Evolutionary conservation across 2,113 vertebrate species (phyloP).

Genomic region (Clarias gariepinus): DNA sequence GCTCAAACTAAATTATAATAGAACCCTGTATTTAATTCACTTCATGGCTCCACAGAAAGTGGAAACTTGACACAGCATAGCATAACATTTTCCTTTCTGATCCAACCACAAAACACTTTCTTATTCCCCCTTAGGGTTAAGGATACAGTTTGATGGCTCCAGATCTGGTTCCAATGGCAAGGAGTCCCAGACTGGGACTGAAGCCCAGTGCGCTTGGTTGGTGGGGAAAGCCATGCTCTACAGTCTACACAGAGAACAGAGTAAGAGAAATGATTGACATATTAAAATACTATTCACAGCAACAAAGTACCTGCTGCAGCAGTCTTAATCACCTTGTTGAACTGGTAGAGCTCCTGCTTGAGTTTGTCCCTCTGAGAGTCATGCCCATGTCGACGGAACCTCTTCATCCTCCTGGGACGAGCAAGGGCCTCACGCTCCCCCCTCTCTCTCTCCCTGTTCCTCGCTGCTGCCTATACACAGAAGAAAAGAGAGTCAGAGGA

Average conservation of each 20-base stretch:
- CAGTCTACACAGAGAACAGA: constrained; percentile 76
- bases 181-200: constrained; percentile 81
- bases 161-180: constrained; percentile 93
- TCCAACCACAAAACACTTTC: not conserved
- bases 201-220: constrained; percentile 96
- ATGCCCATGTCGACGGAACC: constrained; percentile 88
- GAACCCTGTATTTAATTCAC: not conserved
- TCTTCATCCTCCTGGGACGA: constrained; percentile 83
- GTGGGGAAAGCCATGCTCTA: constrained; percentile 98
- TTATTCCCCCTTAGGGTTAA: constrained; percentile 50
- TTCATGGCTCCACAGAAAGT: not conserved
- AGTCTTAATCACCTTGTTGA: constrained; percentile 82
- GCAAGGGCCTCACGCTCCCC: constrained; percentile 56
- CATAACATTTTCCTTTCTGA: not conserved
- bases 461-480: constrained; percentile 50
- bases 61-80: constrained; percentile 2
- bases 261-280: not conserved
- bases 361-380: constrained; percentile 88
- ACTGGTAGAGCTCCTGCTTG: constrained; percentile 93
- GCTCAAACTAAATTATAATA: not conserved
- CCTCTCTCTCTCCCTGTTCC: constrained; percentile 55
- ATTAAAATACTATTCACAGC: not conserved
- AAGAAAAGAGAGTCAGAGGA: not conserved
- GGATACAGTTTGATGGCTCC: constrained; percentile 98
- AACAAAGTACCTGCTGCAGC: not conserved